Evolutionary conservation across 2,113 vertebrate species (phyloP).

Genomic region (Brienomyrus brachyistius): DNA sequence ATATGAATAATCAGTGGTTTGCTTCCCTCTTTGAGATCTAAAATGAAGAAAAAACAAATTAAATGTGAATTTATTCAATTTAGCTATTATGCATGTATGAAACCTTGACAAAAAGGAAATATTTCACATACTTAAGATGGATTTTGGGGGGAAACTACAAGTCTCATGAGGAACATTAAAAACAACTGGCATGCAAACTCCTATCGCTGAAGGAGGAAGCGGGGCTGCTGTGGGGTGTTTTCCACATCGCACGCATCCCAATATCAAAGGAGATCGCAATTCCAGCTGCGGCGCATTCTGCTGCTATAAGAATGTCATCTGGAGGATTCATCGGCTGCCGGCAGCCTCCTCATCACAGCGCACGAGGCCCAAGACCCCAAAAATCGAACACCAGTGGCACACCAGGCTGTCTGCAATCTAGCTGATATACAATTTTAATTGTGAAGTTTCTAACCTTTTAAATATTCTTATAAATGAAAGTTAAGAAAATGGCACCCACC

Average conservation of each 20-base stretch:
- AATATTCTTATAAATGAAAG: background rate
- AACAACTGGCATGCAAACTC: slow-evolving; percentile 52
- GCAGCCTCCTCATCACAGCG: slow-evolving; percentile 5
- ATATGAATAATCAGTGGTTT: background rate
- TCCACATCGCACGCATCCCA: slow-evolving; percentile 58
- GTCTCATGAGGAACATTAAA: slow-evolving; percentile 52
- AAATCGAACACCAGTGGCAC: background rate
- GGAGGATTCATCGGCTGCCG: slow-evolving; percentile 49
- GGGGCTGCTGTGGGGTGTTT: slow-evolving; percentile 53
- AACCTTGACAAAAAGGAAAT: slow-evolving; percentile 35
- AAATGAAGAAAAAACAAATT: background rate
- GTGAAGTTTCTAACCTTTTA: background rate
- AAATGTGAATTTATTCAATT: background rate
- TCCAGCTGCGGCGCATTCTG: slow-evolving; percentile 56
- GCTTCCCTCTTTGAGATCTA: background rate
- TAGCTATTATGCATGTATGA: background rate
- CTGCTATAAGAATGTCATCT: slow-evolving; percentile 50
- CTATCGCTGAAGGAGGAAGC: slow-evolving; percentile 54
- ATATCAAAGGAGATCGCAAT: slow-evolving; percentile 67
- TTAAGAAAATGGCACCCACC: background rate
- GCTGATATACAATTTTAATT: background rate
- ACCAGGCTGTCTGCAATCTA: background rate
- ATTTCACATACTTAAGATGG: slow-evolving; percentile 49
- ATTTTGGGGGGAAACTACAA: slow-evolving; percentile 48
- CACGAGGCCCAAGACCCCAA: background rate